phyloP scores from a whole-genome alignment of 1,140 invertebrate species.

The Micrasema longulum region DNA sequence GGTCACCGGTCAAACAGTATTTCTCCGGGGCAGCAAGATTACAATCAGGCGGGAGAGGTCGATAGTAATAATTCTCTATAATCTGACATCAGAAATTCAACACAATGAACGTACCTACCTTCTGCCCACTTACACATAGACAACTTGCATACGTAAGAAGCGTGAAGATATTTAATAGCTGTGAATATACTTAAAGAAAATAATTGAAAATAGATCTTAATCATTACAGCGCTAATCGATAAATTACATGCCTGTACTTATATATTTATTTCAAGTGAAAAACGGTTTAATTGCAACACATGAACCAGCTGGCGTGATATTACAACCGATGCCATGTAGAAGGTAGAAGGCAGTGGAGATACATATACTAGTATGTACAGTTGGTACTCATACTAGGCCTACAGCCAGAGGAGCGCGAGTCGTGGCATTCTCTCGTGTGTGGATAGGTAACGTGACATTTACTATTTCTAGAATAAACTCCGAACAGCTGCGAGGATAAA shows the following conservation, averaged over 20 bases:
- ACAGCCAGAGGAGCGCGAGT: too few relatives aligned
- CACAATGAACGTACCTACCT: neutral
- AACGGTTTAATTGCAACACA: neutral
- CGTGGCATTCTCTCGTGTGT: too few relatives aligned
- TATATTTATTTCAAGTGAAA: too few relatives aligned
- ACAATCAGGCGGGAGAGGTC: conserved; percentile 7
- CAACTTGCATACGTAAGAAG: neutral
- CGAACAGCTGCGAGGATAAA: too few relatives aligned
- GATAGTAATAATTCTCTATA: conserved; percentile 17
- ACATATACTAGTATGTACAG: too few relatives aligned
- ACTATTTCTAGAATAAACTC: too few relatives aligned
- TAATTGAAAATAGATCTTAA: neutral
- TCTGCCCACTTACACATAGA: conserved; percentile 3
- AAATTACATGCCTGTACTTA: neutral
- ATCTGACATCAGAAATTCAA: neutral
- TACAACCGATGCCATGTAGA: too few relatives aligned
- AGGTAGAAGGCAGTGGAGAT: too few relatives aligned
- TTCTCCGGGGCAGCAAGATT: conserved; percentile 21
- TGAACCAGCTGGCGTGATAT: conserved; percentile 8
- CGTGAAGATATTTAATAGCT: too few relatives aligned
- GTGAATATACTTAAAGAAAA: too few relatives aligned
- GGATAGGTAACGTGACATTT: too few relatives aligned
- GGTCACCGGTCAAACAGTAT: conserved; percentile 11
- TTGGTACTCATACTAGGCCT: too few relatives aligned
- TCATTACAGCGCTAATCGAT: conserved; percentile 5